Conservation (phyloP, 2,797 vertebrate species). For the Ataeniobius toweri region DNA sequence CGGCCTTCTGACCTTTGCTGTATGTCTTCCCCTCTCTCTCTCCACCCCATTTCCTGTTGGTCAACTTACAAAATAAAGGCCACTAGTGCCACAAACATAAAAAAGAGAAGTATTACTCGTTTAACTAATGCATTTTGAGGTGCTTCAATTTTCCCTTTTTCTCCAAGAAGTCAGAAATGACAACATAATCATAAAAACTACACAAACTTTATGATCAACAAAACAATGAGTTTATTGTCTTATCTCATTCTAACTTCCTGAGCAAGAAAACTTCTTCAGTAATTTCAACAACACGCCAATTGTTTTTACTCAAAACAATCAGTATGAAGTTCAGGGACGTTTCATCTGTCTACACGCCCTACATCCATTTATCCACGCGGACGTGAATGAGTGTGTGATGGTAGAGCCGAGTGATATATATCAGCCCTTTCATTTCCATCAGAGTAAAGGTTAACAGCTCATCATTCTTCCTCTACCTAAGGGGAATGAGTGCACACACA, state of each 20-base stretch:
- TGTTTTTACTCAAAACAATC: conserved; percentile 27
- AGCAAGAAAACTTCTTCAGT: neutral
- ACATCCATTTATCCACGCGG: conserved; percentile 48
- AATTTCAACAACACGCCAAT: neutral
- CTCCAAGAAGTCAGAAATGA: neutral
- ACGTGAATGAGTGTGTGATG: conserved; percentile 34
- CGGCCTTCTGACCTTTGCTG: no score
- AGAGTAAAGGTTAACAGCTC: conserved; percentile 74
- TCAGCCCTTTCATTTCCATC: conserved; percentile 67
- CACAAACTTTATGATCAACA: neutral
- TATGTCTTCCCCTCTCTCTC: no score
- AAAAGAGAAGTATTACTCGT: neutral
- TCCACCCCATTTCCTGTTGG: no score
- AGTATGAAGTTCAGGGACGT: conserved; percentile 19
- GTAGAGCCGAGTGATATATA: conserved; percentile 57
- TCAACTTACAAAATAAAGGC: no score
- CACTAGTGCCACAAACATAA: no score
- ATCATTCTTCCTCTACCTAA: conserved; percentile 61
- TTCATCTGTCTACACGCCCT: conserved; percentile 28
- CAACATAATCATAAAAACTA: neutral
- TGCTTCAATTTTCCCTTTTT: neutral
- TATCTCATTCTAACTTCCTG: neutral
- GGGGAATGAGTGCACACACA: conserved; percentile 45
- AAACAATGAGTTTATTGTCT: neutral
- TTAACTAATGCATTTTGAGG: neutral